Conservation (phyloP, 1,140 invertebrate species). For the Eupristina koningsbergeri region DNA sequence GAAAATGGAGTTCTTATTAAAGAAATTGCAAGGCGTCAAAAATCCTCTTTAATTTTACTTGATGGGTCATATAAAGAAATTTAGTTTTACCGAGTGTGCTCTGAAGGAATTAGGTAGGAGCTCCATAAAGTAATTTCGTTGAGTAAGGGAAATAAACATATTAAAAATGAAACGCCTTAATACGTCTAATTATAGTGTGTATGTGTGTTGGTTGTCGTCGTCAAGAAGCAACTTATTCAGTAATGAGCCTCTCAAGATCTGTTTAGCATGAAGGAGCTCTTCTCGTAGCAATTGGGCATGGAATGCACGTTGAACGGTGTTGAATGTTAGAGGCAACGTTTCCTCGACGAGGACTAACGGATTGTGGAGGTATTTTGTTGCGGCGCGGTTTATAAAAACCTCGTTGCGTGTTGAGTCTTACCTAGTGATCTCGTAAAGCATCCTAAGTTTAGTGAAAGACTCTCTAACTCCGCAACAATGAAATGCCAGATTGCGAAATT, state of each 20-base stretch:
- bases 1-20: no score
- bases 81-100: background rate
- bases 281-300: constrained; percentile 35
- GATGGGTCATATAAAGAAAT: background rate
- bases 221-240: background rate
- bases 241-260: background rate
- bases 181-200: background rate
- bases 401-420: background rate
- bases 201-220: background rate
- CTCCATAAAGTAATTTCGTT: background rate
- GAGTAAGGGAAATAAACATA: background rate
- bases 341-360: constrained; percentile 16
- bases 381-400: background rate
- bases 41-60: background rate
- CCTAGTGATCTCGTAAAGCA: background rate
- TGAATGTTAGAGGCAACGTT: constrained; percentile 22
- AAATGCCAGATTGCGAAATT: background rate
- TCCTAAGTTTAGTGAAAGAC: background rate
- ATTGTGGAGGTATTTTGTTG: constrained; percentile 21
- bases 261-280: background rate
- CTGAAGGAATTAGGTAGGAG: background rate
- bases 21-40: background rate
- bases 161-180: background rate
- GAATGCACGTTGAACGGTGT: constrained; percentile 48
- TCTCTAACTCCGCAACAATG: background rate